Conservation (phyloP, 2,797 vertebrate genomes). For the Coluber constrictor region DNA sequence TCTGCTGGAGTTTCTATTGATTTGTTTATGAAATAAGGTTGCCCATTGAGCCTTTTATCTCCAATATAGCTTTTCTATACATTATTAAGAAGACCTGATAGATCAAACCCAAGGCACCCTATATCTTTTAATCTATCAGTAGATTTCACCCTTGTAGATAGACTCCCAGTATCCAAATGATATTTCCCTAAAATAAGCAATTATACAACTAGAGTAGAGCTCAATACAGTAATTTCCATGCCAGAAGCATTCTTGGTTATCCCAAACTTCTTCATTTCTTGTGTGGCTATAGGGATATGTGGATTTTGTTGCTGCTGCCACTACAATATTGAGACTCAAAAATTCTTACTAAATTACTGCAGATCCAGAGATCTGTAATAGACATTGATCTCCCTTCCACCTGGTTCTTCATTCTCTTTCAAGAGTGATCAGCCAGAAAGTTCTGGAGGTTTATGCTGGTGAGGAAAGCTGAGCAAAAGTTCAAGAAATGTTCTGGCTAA, state of each 20-base stretch:
- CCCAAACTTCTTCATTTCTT: neutral
- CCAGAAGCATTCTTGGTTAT: neutral
- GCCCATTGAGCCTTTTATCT: neutral
- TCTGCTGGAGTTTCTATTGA: neutral
- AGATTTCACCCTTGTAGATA: neutral
- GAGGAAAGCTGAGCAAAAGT: neutral
- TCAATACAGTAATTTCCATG: neutral
- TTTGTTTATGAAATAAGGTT: neutral
- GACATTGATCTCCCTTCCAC: neutral
- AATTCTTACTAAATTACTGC: neutral
- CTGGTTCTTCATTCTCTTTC: neutral
- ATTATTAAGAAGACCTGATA: neutral
- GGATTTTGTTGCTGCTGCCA: neutral
- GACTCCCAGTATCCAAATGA: neutral
- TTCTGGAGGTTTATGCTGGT: neutral
- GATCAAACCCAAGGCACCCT: neutral
- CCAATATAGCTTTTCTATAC: neutral
- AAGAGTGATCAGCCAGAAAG: neutral
- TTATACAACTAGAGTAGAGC: neutral
- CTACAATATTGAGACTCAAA: neutral
- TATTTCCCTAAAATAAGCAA: neutral
- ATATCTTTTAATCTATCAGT: neutral
- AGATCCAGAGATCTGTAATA: neutral
- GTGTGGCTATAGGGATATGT: neutral
- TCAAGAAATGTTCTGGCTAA: neutral